These are phyloP conservation scores for Apodemia zela DNA, from an alignment of 2,888 invertebrate genomes.

Conservation along the genomic window DNA sequence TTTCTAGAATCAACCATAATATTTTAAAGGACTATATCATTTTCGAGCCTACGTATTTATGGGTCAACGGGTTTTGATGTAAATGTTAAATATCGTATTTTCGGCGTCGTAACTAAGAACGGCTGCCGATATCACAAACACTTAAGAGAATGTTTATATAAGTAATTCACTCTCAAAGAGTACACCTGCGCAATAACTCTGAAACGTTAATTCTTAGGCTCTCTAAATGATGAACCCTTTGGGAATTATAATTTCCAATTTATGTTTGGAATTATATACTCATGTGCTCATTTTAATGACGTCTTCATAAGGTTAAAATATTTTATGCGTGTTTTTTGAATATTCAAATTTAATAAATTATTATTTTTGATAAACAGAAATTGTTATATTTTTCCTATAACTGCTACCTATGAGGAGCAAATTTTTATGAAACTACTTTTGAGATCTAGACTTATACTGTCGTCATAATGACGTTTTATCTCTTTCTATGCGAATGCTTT, in stretches of 20 bases:
- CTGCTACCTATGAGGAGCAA: conserved; percentile 65
- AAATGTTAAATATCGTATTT: not conserved
- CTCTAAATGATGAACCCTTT: too few species aligned
- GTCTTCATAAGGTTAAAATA: conserved; percentile 37
- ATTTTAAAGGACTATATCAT: not conserved
- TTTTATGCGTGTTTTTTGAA: conserved; percentile 52
- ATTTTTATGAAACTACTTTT: conserved; percentile 61
- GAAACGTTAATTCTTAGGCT: too few species aligned
- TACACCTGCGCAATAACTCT: too few species aligned
- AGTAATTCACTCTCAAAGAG: too few species aligned
- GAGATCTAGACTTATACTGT: conserved; percentile 59
- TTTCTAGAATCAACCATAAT: not conserved
- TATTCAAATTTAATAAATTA: conserved; percentile 49
- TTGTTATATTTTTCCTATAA: conserved; percentile 66
- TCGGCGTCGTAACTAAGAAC: not conserved
- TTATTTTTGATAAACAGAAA: conserved; percentile 78
- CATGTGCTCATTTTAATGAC: conserved; percentile 15
- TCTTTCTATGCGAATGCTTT: conserved; percentile 46
- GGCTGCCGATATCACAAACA: too few species aligned
- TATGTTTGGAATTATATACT: conserved; percentile 12
- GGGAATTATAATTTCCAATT: too few species aligned
- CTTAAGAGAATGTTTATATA: too few species aligned
- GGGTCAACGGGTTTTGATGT: not conserved
- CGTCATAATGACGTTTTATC: conserved; percentile 60
- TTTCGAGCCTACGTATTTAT: not conserved